phyloP scores from a whole-genome alignment of 2,888 invertebrate genomes.

The Papilio elwesi region DNA sequence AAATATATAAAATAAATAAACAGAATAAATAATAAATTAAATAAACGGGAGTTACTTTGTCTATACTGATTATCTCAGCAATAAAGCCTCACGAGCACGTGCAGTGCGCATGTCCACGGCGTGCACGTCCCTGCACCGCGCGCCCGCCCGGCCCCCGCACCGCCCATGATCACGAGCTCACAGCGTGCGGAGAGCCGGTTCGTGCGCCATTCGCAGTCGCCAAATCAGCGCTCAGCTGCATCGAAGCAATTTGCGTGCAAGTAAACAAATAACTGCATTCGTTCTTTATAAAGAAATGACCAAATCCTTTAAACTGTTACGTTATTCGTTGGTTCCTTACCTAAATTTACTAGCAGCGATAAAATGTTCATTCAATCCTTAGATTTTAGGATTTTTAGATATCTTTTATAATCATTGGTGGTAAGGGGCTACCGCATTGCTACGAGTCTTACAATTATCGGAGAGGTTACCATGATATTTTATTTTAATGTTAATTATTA shows the following conservation, averaged over 20 bases:
- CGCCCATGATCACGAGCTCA: slow-evolving; percentile 48
- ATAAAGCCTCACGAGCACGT: slow-evolving; percentile 72
- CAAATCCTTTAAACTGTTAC: background rate
- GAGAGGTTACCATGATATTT: no score
- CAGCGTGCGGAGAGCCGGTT: slow-evolving; percentile 67
- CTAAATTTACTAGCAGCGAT: no score
- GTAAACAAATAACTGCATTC: slow-evolving; percentile 33
- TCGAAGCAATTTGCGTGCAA: slow-evolving; percentile 31
- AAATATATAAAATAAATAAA: background rate
- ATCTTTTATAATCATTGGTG: no score
- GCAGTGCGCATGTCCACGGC: slow-evolving; percentile 71
- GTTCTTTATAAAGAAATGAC: background rate
- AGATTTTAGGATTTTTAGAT: no score
- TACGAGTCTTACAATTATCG: no score
- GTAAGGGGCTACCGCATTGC: no score
- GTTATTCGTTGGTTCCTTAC: background rate
- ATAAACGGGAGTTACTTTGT: background rate
- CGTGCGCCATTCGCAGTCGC: slow-evolving; percentile 42
- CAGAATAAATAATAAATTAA: fast-evolving
- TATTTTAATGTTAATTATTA: no score
- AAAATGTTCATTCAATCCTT: no score
- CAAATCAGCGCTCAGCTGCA: slow-evolving; percentile 30
- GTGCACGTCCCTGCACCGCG: slow-evolving; percentile 51
- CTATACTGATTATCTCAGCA: slow-evolving; percentile 51
- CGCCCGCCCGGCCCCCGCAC: slow-evolving; percentile 40